phyloP scores from a whole-genome alignment of 2,888 invertebrate species.

The Phyto melanocephala region DNA sequence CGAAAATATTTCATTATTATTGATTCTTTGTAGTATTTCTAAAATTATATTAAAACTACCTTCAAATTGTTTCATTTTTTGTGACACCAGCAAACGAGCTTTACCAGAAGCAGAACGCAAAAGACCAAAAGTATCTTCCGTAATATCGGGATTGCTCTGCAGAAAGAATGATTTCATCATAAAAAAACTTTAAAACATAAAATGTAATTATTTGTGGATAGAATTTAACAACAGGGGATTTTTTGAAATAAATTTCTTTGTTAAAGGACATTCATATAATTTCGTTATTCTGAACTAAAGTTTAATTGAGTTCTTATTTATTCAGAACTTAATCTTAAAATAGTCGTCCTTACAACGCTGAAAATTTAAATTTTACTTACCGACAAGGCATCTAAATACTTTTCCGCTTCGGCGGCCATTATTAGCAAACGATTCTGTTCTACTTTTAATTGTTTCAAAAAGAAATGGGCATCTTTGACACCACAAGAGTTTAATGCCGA shows the following conservation, averaged over 20 bases:
- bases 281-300: too few relatives aligned
- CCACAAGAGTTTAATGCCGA: constrained; percentile 26
- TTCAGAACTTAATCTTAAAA: too few relatives aligned
- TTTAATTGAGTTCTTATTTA: too few relatives aligned
- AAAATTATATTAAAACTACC: constrained; percentile 82
- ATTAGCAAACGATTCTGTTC: constrained; percentile 86
- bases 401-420: constrained; percentile 85
- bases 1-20: background rate
- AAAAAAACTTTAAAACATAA: too few relatives aligned
- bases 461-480: constrained; percentile 85
- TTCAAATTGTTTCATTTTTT: constrained; percentile 97
- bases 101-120: constrained; percentile 94
- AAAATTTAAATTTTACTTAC: constrained; percentile 67
- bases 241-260: too few relatives aligned
- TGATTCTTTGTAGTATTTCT: background rate
- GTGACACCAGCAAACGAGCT: constrained; percentile 90
- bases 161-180: too few relatives aligned
- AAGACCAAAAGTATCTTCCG: constrained; percentile 90
- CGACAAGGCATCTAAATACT: constrained; percentile 82
- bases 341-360: background rate
- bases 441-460: constrained; percentile 85
- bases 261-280: too few relatives aligned
- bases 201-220: too few relatives aligned
- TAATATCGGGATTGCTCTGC: constrained; percentile 80
- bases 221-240: too few relatives aligned